Conservation (phyloP, 2,797 vertebrate species). For the Dicrostonyx torquatus region DNA sequence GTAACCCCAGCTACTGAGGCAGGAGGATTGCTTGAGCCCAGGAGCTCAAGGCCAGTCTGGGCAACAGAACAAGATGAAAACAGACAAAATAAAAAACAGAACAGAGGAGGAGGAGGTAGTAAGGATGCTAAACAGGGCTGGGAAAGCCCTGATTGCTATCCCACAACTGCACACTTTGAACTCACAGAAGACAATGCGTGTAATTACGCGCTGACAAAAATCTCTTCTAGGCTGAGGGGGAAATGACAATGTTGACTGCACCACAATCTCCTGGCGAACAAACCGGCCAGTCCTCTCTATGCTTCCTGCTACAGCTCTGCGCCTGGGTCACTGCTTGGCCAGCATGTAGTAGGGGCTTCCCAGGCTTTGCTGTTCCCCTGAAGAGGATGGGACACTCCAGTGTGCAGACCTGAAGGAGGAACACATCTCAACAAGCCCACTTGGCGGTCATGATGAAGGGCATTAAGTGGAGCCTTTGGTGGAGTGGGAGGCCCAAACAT, state of each 20-base stretch:
- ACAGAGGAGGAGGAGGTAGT: background rate
- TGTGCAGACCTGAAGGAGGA: background rate
- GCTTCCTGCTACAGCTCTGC: background rate
- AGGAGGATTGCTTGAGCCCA: background rate
- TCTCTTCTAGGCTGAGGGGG: background rate
- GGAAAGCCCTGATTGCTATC: conserved; percentile 40
- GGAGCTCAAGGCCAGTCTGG: background rate
- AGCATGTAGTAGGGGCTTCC: background rate
- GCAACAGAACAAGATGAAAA: background rate
- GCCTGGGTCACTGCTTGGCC: background rate
- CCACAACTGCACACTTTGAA: conserved; percentile 30
- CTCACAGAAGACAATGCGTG: background rate
- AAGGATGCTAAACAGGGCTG: background rate
- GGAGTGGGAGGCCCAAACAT: background rate
- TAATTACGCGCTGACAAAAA: conserved; percentile 8
- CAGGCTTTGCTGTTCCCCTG: background rate
- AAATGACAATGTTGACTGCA: background rate
- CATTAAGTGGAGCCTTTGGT: background rate
- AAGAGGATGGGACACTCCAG: background rate
- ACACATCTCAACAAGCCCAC: background rate
- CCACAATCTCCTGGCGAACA: background rate
- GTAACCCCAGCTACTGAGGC: background rate
- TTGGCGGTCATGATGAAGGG: background rate
- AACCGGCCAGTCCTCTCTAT: background rate
- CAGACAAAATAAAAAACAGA: background rate